Evolutionary conservation across 1,140 invertebrate genomes (phyloP), one percentile per base, ranked within the genome.

Genomic region (Maniola jurtina): DNA sequence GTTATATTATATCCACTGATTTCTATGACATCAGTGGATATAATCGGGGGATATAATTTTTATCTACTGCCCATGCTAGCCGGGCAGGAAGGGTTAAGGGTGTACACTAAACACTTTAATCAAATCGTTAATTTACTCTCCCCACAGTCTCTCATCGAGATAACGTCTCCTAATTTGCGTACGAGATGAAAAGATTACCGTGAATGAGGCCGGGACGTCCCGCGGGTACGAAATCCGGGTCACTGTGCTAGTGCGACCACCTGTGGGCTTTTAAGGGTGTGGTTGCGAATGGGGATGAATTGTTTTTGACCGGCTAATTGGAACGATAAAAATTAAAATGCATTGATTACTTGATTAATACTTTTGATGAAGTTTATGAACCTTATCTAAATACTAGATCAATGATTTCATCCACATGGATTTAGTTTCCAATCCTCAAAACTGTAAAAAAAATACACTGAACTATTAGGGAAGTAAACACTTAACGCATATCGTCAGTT

Each of bases 231-330:
- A 64, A 75, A 83, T 76, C 74, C 75, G 72, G 83, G 84, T 84
- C 83, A 87, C 73, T 78, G 76, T 79, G 80, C 77, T 79, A 79
- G 66, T 72, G 75, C 71, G 61, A 72, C 73, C 83, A 86, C 81
- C 82, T 84, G 84, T 84, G 57, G 60, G 47, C 38, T 42, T 48
- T n/a, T 40, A 56, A 62, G 54, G 59, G 58, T 64, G 50, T 45
- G 13, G 9, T 45, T 38, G 7, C n/a, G 59, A 60, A 52, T 16
- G 54, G 55, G 54, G 47, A 11, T 10, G 52, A 61, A 64, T 68
- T 61, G 15, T 59, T 66, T 70, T 70, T 52, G 10, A 35, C 11
- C 9, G 6, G 7, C 33, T 66, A 70, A 66, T 70, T 66, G 63
- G 52, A 61, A 65, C 63, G 54, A 58, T 64, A 59, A 55, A 70